Percentiles rank a stretch among this genome's conserved stretches.
Evolutionary conservation across 2,113 vertebrate species (phyloP).

Genomic region (Ameiurus melas): DNA sequence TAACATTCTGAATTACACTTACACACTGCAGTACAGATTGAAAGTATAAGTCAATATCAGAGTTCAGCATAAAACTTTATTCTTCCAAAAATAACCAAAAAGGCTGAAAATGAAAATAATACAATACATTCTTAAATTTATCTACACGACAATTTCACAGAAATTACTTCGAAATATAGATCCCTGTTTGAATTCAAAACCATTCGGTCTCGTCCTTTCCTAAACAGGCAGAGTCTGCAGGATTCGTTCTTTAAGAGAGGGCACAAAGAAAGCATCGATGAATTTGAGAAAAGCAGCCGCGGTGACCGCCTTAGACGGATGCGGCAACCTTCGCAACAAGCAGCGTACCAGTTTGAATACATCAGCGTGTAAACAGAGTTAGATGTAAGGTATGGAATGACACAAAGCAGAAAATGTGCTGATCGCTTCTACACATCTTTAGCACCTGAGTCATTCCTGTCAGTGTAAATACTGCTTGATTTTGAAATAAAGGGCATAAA

Average conservation of each 20-base stretch:
- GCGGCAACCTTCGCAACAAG: not conserved
- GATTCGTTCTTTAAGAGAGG: slow-evolving; percentile 50
- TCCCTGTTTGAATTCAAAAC: slow-evolving; percentile 67
- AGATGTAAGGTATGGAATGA: not conserved
- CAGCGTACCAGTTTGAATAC: not conserved
- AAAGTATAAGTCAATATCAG: not conserved
- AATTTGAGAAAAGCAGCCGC: slow-evolving; percentile 51
- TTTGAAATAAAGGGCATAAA: slow-evolving; percentile 9
- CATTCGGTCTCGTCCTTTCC: slow-evolving; percentile 49
- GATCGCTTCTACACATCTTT: slow-evolving; percentile 3
- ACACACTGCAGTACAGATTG: too few relatives aligned
- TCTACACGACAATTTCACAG: slow-evolving; percentile 85
- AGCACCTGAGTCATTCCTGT: slow-evolving; percentile 12
- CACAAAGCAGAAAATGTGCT: not conserved
- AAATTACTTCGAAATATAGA: slow-evolving; percentile 82
- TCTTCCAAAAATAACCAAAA: slow-evolving; percentile 67
- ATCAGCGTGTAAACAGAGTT: slow-evolving; percentile 41
- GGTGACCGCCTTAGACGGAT: not conserved
- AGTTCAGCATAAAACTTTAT: slow-evolving; percentile 77
- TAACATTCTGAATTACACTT: not conserved
- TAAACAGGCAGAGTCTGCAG: slow-evolving; percentile 61
- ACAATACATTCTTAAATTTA: slow-evolving; percentile 80
- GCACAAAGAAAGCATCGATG: slow-evolving; percentile 58
- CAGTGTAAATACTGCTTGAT: slow-evolving; percentile 12
- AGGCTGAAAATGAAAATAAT: slow-evolving; percentile 69